These are phyloP conservation scores for Grantiella picta DNA, from an alignment of 2,113 vertebrate genomes.

Conservation along the genomic window DNA sequence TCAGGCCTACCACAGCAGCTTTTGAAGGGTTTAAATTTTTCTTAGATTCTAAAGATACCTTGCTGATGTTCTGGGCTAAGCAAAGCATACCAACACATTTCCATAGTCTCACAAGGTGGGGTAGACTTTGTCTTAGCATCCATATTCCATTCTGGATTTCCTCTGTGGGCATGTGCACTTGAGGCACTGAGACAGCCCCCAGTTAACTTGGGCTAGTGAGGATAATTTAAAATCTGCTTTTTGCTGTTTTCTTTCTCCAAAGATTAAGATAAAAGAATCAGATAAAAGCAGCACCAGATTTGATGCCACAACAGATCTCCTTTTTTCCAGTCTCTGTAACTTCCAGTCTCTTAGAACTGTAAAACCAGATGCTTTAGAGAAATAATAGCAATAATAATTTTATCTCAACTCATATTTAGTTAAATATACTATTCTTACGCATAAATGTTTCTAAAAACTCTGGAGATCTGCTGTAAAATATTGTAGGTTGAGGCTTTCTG, in stretches of 20 bases:
- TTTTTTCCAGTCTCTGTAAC: background rate
- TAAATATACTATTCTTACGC: background rate
- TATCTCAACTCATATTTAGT: background rate
- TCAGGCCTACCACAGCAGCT: no score
- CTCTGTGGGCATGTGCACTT: background rate
- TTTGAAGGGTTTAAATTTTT: no score
- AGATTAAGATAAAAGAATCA: background rate
- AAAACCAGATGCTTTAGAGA: background rate
- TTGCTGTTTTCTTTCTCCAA: background rate
- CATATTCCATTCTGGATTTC: background rate
- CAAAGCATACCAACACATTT: no score
- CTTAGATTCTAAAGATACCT: no score
- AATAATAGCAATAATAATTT: background rate
- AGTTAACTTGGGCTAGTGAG: background rate
- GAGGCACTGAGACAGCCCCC: background rate
- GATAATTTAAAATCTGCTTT: background rate
- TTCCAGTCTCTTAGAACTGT: background rate
- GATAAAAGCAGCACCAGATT: background rate
- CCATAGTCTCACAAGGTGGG: background rate
- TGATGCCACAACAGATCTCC: background rate
- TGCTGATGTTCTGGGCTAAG: no score
- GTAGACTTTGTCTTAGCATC: background rate
- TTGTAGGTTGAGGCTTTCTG: background rate
- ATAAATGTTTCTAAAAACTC: background rate
- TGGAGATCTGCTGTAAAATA: background rate